Base-by-base conservation (phyloP, 2,888 invertebrate genomes). In the Autographa pulchrina region DNA sequence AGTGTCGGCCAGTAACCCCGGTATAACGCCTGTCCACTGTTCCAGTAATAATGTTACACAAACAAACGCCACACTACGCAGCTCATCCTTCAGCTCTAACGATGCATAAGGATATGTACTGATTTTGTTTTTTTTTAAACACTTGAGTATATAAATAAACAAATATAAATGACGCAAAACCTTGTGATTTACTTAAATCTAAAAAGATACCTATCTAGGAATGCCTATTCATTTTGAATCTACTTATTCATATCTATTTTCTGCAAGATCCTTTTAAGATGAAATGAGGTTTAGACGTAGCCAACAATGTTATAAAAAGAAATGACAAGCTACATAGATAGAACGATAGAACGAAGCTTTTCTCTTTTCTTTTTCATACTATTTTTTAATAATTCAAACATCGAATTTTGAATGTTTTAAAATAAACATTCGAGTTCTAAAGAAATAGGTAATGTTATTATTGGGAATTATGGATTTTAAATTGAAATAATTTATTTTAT, bases 1-100 rank as follows among this genome's bases (percentile, higher is more conserved):
- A 82, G 77, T 70, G 80, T 78, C 78, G 68, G 70, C 48, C 69
- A 32, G 60, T 52, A 72, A 54, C 58, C 68, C 65, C 61, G 56
- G 54, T 41, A 61, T 56, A 63, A 70, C 63, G 66, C 62, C 66
- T 68, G 64, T 72, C 65, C 62, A 38, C 11, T 38, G 11, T 32
- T 32, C 11, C 54, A 63, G 61, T 66, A 68, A 70, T 72, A 70
- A 67, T 68, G 38, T 71, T 73, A 68, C 41, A 31, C n/a, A 68
- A 79, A 80, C 63, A 67, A 62, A 70, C 61, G 14, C 48, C 18
- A 35, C 25, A 16, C 16, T 58, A 38, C 16, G 52, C 52, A 43
- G 11, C 48, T 68, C 48, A 41, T 38, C n/a, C 41, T 31, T 74
- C 25, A 52, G 25, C 54, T 70, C 65, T 38, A 54, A 68, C 35